Base-by-base conservation (phyloP, 2,888 invertebrate genomes). In the Odontocolon sp. region DNA sequence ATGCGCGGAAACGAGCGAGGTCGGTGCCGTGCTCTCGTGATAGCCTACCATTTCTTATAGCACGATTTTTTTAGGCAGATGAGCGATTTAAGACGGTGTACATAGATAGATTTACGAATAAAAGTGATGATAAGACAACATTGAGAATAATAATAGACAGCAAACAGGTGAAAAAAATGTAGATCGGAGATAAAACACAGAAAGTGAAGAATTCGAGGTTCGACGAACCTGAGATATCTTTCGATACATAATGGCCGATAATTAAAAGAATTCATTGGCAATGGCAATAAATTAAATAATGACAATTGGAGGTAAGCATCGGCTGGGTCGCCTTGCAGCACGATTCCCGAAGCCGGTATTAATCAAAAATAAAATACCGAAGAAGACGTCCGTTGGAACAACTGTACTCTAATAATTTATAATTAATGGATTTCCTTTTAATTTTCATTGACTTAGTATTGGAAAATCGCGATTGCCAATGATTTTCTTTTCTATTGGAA, bases 11-110 rank as follows among this genome's bases (percentile, higher is more conserved):
- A 87, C 85, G 67, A 86, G 81, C 67, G 85, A 86, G 57, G 77
- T 85, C 73, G 82, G 83, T 63, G 82, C 84, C 61, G 85, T 87
- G 68, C 81, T 86, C 77, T 88, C 88, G 88, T 88, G 88, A 88
- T 88, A 87, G 84, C 81, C 80, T 82, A 81, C 81, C 77, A 79
- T 72, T 79, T 67, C 72, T 26, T 59, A 40, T 77, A 69, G 11
- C 18, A 47, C 8, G 63, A 31, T 54, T 11, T 33, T 14, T 61
- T 23, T 26, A 33, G 45, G n/a, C 14, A 28, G 33, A 21, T 18
- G 11, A 42, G 18, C 61, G 45, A 66, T 77, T 59, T 50, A 16
- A 70, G 28, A 50, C 38, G 31, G 26, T 70, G 56, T 63, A 57
- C 47, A 67, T 69, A 69, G 69, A 75, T 72, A 72, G 61, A 47